Percentiles rank a stretch among this genome's conserved stretches.
Evolutionary conservation across 2,888 invertebrate genomes (phyloP).

Genomic region (Orchesellides sinensis): DNA sequence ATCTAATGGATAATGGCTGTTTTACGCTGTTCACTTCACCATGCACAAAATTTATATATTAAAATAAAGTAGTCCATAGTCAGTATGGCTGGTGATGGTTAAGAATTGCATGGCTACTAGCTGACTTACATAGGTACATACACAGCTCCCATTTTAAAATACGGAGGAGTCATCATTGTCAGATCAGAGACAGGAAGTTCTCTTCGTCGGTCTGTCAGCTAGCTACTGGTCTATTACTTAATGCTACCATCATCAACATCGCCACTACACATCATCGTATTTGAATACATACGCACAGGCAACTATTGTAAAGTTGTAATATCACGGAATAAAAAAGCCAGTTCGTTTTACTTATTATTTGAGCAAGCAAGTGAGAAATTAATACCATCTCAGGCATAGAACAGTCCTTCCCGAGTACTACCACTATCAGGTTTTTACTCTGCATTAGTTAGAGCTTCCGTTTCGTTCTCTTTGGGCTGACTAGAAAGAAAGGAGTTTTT

Average conservation of each 20-base stretch:
- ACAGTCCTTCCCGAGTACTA: too few relatives aligned
- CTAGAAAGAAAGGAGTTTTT: too few relatives aligned
- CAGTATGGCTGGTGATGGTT: too few relatives aligned
- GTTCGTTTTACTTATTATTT: background rate
- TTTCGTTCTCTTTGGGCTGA: too few relatives aligned
- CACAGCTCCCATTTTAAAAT: constrained; percentile 6
- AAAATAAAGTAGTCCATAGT: too few relatives aligned
- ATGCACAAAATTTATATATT: too few relatives aligned
- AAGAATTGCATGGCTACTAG: too few relatives aligned
- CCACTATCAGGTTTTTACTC: too few relatives aligned
- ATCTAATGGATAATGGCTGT: constrained; percentile 62
- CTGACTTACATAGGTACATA: too few relatives aligned
- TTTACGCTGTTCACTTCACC: background rate
- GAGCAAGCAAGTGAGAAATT: too few relatives aligned
- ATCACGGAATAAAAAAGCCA: constrained; percentile 13
- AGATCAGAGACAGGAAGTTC: constrained; percentile 58
- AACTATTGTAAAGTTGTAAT: constrained; percentile 1
- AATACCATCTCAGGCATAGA: too few relatives aligned
- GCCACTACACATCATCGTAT: background rate
- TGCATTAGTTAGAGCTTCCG: constrained; percentile 17
- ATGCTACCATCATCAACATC: constrained; percentile 8
- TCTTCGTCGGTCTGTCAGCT: constrained; percentile 60
- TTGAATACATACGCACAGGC: background rate
- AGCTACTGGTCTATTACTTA: constrained; percentile 50
- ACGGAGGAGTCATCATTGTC: constrained; percentile 23